Conservation (phyloP, 2,113 vertebrate genomes). For the Rhabdornis inornatus region DNA sequence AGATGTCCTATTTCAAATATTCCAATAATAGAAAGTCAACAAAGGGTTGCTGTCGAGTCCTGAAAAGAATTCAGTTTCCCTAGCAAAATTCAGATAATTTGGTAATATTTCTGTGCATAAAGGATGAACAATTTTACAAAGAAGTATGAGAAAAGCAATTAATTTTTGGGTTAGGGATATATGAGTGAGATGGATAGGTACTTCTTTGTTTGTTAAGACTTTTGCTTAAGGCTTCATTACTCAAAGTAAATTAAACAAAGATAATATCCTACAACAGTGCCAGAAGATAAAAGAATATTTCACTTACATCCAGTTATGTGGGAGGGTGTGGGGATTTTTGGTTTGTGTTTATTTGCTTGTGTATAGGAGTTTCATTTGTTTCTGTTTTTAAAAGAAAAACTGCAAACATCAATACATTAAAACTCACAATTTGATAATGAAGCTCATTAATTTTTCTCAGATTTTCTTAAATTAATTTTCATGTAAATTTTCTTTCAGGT, state of each 20-base stretch:
- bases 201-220: neutral
- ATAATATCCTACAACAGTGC: neutral
- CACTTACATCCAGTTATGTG: neutral
- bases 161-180: neutral
- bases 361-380: accelerated
- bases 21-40: neutral
- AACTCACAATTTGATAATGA: neutral
- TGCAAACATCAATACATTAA: neutral
- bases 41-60: neutral
- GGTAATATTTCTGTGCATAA: neutral
- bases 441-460: neutral
- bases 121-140: neutral
- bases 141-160: neutral
- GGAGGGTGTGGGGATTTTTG: neutral
- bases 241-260: neutral
- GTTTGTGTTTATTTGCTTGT: neutral
- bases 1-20: neutral
- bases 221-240: neutral
- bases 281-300: neutral
- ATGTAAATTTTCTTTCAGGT: neutral
- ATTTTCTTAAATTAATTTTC: too few species aligned
- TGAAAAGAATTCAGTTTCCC: neutral
- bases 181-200: neutral
- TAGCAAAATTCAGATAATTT: neutral
- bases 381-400: neutral